Evolutionary conservation across 2,888 invertebrate species (phyloP).

Genomic region (Chaetogeoica ovagalla): DNA sequence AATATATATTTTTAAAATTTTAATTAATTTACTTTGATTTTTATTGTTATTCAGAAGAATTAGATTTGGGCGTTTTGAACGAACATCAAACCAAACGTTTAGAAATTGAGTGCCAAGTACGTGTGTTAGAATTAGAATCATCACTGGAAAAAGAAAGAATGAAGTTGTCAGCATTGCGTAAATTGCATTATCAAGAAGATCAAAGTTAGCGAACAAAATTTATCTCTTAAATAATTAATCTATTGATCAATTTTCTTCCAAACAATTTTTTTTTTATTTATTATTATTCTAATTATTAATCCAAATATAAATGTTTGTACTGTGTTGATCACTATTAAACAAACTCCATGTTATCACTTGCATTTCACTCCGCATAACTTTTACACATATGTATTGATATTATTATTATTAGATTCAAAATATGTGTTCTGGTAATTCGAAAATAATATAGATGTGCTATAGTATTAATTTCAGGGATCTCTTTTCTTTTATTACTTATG

Average conservation of each 20-base stretch:
- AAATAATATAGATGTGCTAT: neutral
- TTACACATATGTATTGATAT: neutral
- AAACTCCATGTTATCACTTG: neutral
- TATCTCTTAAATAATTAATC: neutral
- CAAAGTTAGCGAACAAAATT: conserved; percentile 50
- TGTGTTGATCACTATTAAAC: conserved; percentile 3
- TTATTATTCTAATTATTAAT: neutral
- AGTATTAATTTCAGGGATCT: conserved; percentile 7
- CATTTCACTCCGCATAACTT: conserved; percentile 1
- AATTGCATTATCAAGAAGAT: conserved; percentile 85
- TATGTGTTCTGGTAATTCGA: neutral
- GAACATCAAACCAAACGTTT: conserved; percentile 92
- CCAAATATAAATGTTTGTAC: neutral
- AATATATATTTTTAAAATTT: neutral
- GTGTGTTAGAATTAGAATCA: conserved; percentile 89
- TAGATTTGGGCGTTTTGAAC: conserved; percentile 86
- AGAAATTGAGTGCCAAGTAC: conserved; percentile 97
- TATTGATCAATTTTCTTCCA: conserved; percentile 13
- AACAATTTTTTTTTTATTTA: neutral
- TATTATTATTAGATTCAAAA: neutral
- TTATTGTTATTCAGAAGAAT: conserved; percentile 65
- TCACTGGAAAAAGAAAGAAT: conserved; percentile 86
- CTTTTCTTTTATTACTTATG: neutral
- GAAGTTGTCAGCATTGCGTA: conserved; percentile 81
- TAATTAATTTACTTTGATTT: neutral